phyloP scores from a whole-genome alignment of 2,113 vertebrate species.

The Hoplias malabaricus region DNA sequence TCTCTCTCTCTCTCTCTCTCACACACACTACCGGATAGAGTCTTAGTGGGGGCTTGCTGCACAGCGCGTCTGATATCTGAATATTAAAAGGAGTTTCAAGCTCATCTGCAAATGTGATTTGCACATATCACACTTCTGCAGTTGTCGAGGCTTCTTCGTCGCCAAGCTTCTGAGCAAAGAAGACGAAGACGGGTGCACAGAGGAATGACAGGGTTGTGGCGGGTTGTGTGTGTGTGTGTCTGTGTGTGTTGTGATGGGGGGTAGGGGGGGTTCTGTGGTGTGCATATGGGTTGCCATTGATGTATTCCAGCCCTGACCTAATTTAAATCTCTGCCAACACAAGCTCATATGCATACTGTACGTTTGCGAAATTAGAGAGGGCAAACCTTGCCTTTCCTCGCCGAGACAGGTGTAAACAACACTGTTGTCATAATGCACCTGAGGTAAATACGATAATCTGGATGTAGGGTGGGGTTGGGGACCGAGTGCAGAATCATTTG shows the following conservation, averaged over 20 bases:
- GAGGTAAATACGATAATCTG: slow-evolving; percentile 74
- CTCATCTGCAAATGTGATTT: slow-evolving; percentile 85
- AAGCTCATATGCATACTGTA: slow-evolving; percentile 80
- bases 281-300: slow-evolving; percentile 80
- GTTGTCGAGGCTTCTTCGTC: slow-evolving; percentile 75
- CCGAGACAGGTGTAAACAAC: slow-evolving; percentile 79
- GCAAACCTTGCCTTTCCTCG: slow-evolving; percentile 67
- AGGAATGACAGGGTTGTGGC: background rate
- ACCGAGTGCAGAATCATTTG: slow-evolving; percentile 77
- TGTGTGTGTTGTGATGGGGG: background rate
- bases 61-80: slow-evolving; percentile 78
- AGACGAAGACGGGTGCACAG: slow-evolving; percentile 51
- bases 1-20: slow-evolving; percentile 53
- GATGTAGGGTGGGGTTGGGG: slow-evolving; percentile 50
- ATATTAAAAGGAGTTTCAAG: slow-evolving; percentile 84
- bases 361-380: slow-evolving; percentile 76
- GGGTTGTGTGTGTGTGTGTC: background rate
- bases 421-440: slow-evolving; percentile 73
- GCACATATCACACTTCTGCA: slow-evolving; percentile 80
- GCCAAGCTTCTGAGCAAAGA: slow-evolving; percentile 76
- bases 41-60: slow-evolving; percentile 73
- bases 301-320: slow-evolving; percentile 81
- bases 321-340: slow-evolving; percentile 80
- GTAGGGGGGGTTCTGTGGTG: slow-evolving; percentile 62
- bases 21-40: slow-evolving; percentile 67